A percentile compares a stretch with the other conserved stretches of the same genome.
These are phyloP conservation scores for Brevimyrus niger DNA, from an alignment of 2,113 vertebrate genomes.

Conservation along the genomic window DNA sequence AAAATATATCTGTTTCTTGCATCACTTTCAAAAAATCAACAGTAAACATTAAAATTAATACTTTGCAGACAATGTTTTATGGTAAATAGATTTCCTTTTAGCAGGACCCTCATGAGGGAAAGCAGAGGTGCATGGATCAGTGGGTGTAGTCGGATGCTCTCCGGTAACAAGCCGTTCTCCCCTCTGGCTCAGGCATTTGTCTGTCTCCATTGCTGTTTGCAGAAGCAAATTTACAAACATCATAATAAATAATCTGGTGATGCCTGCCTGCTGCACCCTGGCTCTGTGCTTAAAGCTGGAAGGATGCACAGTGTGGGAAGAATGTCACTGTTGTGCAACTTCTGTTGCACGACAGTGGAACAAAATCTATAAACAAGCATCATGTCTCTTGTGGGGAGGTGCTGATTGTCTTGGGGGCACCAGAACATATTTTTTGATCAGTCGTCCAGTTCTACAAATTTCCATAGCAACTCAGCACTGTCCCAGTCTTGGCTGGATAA, in stretches of 20 bases:
- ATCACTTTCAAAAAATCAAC: background rate
- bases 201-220: background rate
- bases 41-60: background rate
- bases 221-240: background rate
- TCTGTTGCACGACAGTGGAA: background rate
- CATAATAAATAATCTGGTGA: background rate
- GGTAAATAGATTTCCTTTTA: background rate
- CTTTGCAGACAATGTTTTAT: background rate
- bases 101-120: background rate
- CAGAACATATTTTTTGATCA: background rate
- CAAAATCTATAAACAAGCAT: background rate
- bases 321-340: background rate
- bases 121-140: background rate
- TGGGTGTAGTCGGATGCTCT: background rate
- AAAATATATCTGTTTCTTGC: background rate
- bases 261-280: background rate
- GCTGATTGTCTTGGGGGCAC: background rate
- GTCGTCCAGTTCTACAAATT: background rate
- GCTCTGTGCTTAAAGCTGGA: background rate
- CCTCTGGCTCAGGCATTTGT: background rate
- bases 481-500: background rate
- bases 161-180: background rate
- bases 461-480: background rate
- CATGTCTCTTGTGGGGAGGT: background rate
- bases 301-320: background rate